Evolutionary conservation across 2,113 vertebrate genomes (phyloP).

Genomic region (Cichladusa arquata): DNA sequence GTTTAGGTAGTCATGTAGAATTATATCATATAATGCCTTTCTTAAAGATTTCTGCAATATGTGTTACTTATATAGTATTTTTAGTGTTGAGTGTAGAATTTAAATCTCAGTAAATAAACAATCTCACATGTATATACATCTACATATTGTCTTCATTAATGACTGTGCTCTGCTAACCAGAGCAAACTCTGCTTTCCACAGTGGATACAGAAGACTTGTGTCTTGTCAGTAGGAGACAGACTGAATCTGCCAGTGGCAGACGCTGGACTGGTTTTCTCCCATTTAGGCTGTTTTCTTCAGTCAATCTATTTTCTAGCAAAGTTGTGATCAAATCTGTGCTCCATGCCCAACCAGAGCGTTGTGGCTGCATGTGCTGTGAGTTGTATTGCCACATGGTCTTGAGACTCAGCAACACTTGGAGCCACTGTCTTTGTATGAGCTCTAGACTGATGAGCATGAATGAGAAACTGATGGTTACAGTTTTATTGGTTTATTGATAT

Average conservation of each 20-base stretch:
- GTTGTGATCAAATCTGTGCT: not conserved
- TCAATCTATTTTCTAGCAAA: not conserved
- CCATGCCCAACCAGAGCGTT: not conserved
- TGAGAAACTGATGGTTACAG: not conserved
- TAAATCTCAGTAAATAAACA: not conserved
- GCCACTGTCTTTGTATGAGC: not conserved
- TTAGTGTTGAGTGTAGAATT: not conserved
- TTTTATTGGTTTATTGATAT: not conserved
- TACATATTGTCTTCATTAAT: not conserved
- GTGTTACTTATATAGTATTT: not conserved
- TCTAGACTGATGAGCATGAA: not conserved
- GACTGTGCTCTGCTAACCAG: not conserved
- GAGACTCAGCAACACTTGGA: not conserved
- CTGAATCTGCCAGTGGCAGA: not conserved
- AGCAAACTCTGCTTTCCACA: not conserved
- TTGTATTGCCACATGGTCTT: not conserved
- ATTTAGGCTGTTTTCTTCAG: not conserved
- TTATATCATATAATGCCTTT: not conserved
- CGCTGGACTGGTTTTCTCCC: not conserved
- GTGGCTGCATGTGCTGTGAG: fast-evolving
- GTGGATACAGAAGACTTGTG: not conserved
- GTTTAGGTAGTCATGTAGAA: not conserved
- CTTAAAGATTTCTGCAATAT: not conserved
- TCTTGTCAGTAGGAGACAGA: not conserved
- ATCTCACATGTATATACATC: not conserved